Percentiles rank a stretch among this genome's conserved stretches.
Conservation (phyloP, 2,797 vertebrate species). For the Nyctalus aviator region DNA sequence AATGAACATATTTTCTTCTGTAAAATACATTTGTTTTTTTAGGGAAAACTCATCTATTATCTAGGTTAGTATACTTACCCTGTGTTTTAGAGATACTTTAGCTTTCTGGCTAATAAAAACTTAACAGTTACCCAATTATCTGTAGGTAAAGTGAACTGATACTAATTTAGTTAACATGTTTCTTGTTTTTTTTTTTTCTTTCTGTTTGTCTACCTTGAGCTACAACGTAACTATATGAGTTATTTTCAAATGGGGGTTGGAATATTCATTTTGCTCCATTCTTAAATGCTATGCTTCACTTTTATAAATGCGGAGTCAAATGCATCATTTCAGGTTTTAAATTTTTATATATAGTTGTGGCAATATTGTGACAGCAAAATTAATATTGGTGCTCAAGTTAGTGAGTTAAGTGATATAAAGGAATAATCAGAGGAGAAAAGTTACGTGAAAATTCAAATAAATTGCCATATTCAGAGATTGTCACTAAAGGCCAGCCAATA, state of each 20-base stretch:
- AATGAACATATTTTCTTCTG: conserved; percentile 71
- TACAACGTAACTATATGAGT: not conserved
- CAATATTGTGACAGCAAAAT: not conserved
- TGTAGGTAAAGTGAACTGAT: not conserved
- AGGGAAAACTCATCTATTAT: conserved; percentile 76
- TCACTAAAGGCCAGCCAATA: not conserved
- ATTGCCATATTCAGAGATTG: not conserved
- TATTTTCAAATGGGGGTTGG: not conserved
- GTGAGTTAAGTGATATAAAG: not conserved
- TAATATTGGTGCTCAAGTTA: not conserved
- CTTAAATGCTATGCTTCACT: not conserved
- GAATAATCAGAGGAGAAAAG: not conserved
- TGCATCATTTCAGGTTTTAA: not conserved
- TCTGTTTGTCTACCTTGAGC: not conserved
- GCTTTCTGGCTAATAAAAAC: not conserved
- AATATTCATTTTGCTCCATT: not conserved
- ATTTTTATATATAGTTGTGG: not conserved
- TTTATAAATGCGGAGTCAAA: not conserved
- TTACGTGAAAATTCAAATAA: not conserved
- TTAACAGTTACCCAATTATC: not conserved
- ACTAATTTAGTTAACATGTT: not conserved
- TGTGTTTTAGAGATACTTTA: conserved; percentile 1
- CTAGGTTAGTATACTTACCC: not conserved
- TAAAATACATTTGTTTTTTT: conserved; percentile 70
- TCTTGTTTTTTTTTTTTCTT: not conserved